Percentiles rank a stretch among this genome's conserved stretches.
phyloP scores from a whole-genome alignment of 2,888 invertebrate species.

The Kryphioiulus occultus region DNA sequence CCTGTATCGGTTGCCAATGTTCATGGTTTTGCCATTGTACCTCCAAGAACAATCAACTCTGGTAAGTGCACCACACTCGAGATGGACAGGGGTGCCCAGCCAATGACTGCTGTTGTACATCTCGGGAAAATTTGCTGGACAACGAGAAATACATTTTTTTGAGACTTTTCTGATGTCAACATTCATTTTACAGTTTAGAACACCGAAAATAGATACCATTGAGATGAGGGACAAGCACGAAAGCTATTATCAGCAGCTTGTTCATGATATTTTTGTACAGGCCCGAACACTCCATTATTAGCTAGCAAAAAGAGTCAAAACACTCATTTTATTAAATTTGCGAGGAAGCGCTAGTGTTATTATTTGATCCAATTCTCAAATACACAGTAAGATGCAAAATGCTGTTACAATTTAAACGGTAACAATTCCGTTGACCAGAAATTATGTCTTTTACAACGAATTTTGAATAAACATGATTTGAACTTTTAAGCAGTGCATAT shows the following conservation, averaged over 20 bases:
- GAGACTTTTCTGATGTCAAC: not conserved
- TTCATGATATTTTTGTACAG: not conserved
- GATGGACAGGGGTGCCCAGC: not conserved
- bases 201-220: not conserved
- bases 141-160: not conserved
- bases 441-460: no score
- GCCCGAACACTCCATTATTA: no score
- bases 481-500: not conserved
- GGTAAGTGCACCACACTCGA: not conserved
- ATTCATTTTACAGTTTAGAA: not conserved
- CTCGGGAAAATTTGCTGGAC: not conserved
- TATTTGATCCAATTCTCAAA: no score
- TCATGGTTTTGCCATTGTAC: not conserved
- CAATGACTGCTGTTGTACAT: not conserved
- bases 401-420: no score
- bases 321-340: no score
- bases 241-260: not conserved
- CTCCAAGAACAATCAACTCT: not conserved
- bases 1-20: not conserved
- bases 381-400: no score
- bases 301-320: no score
- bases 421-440: no score
- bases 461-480: not conserved
- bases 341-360: no score
- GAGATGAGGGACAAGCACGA: not conserved